These are phyloP conservation scores for Mionectes macconnelli DNA, from an alignment of 2,113 vertebrate species.

Conservation along the genomic window DNA sequence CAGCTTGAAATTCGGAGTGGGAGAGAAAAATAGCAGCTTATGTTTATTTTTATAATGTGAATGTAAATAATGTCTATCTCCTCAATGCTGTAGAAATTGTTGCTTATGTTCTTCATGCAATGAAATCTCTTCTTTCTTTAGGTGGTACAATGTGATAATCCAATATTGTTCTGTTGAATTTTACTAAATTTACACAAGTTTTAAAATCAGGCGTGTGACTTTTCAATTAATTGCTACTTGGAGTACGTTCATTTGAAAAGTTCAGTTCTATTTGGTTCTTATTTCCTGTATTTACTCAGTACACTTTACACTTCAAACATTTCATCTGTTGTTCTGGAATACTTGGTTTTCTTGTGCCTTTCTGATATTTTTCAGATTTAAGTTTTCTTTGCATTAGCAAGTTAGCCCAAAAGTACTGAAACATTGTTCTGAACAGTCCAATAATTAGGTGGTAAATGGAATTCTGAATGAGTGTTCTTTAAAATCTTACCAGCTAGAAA, in stretches of 20 bases:
- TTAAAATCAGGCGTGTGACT: not conserved
- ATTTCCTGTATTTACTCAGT: not conserved
- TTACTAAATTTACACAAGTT: not conserved
- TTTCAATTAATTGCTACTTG: not conserved
- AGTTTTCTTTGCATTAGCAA: not conserved
- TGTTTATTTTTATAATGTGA: slow-evolving; percentile 46
- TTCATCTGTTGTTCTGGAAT: not conserved
- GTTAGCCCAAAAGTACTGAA: not conserved
- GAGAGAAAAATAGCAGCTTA: not conserved
- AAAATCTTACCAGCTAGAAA: not conserved
- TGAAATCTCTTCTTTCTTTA: not conserved
- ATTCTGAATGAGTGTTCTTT: not conserved
- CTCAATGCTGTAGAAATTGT: slow-evolving; percentile 28
- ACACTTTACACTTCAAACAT: not conserved
- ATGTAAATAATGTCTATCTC: not conserved
- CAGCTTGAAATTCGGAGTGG: slow-evolving; percentile 40
- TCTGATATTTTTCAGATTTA: not conserved
- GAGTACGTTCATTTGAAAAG: not conserved
- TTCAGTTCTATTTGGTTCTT: not conserved
- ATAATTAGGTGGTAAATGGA: not conserved
- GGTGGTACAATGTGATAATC: not conserved
- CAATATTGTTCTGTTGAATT: not conserved
- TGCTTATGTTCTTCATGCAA: not conserved
- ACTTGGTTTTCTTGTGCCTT: not conserved
- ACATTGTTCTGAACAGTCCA: not conserved